phyloP scores from a whole-genome alignment of 2,888 invertebrate species.

The Tenthredo distinguenda region DNA sequence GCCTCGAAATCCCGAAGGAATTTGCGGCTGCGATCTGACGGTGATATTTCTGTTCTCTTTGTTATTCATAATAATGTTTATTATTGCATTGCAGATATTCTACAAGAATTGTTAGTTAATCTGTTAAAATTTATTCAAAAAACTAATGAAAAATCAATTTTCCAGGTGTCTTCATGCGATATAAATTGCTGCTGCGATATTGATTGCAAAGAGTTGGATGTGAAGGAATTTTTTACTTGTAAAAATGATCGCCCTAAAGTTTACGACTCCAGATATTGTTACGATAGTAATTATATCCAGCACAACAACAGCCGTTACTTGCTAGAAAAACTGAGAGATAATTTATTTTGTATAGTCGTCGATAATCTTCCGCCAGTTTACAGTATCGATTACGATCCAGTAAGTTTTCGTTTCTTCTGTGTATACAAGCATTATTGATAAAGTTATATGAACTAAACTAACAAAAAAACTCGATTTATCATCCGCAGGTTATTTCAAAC shows the following conservation, averaged over 20 bases:
- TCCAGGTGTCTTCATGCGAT: constrained; percentile 85
- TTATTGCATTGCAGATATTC: neutral
- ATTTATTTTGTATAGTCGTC: constrained; percentile 82
- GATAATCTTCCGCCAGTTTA: constrained; percentile 80
- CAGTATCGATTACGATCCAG: constrained; percentile 64
- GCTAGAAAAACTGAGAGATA: constrained; percentile 75
- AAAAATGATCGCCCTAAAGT: constrained; percentile 71
- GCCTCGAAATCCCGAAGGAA: constrained; percentile 68
- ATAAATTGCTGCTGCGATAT: constrained; percentile 92
- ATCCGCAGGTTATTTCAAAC: constrained; percentile 64
- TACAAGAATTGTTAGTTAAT: neutral
- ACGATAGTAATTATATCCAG: constrained; percentile 79
- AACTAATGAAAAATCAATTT: constrained; percentile 52
- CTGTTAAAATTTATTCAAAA: neutral
- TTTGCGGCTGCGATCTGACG: constrained; percentile 82
- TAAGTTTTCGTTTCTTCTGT: constrained; percentile 50
- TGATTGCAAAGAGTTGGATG: constrained; percentile 84
- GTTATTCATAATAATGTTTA: neutral
- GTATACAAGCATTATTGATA: constrained; percentile 50
- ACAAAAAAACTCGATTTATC: constrained; percentile 45
- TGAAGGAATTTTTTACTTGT: constrained; percentile 83
- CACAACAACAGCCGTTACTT: constrained; percentile 79
- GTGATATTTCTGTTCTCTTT: constrained; percentile 69
- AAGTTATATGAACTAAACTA: constrained; percentile 52
- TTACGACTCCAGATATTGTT: constrained; percentile 79